Percentiles rank a stretch among this genome's conserved stretches.
Evolutionary conservation across 2,113 vertebrate genomes (phyloP).

Genomic region (Pitta sordida): DNA sequence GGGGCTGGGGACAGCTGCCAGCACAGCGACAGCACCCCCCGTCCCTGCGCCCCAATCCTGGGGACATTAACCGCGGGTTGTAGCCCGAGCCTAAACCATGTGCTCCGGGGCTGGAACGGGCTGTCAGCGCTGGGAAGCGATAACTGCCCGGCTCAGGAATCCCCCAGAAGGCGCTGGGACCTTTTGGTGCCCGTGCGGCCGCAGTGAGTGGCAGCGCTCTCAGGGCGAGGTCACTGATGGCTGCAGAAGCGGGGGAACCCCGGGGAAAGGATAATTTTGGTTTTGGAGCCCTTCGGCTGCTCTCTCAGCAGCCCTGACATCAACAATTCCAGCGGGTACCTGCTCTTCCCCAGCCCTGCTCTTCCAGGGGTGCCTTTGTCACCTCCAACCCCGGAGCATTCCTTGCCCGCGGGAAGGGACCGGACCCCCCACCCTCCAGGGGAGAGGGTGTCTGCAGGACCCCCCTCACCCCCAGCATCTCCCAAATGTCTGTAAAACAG

Average conservation of each 20-base stretch:
- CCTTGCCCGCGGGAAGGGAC: neutral
- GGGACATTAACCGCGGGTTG: fast-evolving
- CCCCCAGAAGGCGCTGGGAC: fast-evolving
- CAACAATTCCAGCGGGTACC: neutral
- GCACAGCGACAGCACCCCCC: neutral
- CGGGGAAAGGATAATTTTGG: fast-evolving
- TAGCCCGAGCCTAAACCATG: fast-evolving
- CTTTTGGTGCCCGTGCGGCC: fast-evolving
- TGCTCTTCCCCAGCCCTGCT: neutral
- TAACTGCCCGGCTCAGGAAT: neutral
- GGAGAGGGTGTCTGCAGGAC: neutral
- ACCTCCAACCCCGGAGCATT: neutral
- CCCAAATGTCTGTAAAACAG: neutral
- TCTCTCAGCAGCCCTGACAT: neutral
- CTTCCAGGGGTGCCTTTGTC: neutral
- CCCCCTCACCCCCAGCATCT: neutral
- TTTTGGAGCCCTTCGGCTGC: neutral
- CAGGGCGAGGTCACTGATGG: neutral
- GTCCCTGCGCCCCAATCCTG: fast-evolving
- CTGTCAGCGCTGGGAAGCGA: neutral
- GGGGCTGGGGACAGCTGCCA: neutral
- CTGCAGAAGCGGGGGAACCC: neutral
- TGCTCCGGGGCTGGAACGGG: fast-evolving
- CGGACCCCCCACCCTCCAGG: fast-evolving
- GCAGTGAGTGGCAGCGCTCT: fast-evolving